phyloP scores from a whole-genome alignment of 1,140 invertebrate species.

The Leptinotarsa defecta region DNA sequence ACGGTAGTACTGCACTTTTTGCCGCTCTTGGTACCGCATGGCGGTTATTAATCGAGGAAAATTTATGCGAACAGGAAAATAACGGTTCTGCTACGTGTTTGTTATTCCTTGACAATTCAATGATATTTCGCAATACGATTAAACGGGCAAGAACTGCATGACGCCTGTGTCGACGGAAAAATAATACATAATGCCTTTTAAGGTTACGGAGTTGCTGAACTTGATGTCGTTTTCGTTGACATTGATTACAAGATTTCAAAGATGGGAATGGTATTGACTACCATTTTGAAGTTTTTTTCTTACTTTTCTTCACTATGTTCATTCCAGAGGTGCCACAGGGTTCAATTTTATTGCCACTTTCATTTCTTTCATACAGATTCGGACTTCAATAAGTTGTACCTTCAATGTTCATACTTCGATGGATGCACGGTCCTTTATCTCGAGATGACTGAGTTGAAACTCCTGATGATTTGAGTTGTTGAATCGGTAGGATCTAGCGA shows the following conservation, averaged over 20 bases:
- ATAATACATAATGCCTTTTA: not conserved
- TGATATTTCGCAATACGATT: not conserved
- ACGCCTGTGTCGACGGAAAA: not conserved
- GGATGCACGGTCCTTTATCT: too few relatives aligned
- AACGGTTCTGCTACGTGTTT: not conserved
- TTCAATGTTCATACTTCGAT: too few relatives aligned
- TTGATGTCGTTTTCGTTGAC: not conserved
- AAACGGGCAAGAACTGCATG: not conserved
- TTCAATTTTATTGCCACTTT: too few relatives aligned
- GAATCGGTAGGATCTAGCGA: too few relatives aligned
- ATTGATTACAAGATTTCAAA: not conserved
- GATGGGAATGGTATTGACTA: too few relatives aligned
- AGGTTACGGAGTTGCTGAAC: not conserved
- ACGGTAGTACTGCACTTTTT: not conserved
- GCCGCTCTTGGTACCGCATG: not conserved
- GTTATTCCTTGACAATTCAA: not conserved
- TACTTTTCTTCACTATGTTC: too few relatives aligned
- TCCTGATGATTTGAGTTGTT: too few relatives aligned
- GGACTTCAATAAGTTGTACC: too few relatives aligned
- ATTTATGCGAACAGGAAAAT: constrained; percentile 2
- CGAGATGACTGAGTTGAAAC: too few relatives aligned
- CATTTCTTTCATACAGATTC: too few relatives aligned
- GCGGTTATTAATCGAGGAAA: not conserved
- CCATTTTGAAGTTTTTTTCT: too few relatives aligned
- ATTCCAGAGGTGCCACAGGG: too few relatives aligned